Base-by-base conservation (phyloP, 2,888 invertebrate genomes). In the Heliothis peltigera region DNA sequence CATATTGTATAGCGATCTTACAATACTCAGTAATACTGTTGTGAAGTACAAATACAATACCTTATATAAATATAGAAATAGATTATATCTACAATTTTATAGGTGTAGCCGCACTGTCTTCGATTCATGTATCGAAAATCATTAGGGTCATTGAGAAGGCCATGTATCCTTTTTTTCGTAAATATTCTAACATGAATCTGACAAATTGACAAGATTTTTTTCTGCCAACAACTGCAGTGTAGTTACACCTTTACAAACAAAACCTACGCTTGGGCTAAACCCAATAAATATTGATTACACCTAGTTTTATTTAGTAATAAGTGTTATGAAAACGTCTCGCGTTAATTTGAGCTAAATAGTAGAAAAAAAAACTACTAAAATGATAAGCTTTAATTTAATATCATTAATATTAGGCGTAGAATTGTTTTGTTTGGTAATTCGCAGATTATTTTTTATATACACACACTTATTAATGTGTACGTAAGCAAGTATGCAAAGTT, bases 1-100 rank as follows among this genome's bases (percentile, higher is more conserved):
- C 49, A 75, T 64, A 61, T 64, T 62, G 47, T 64, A 70, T 83
- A 79, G 69, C 71, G 79, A 74, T 70, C 58, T 81, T 80, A 82
- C 81, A 83, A 87, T 87, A 88, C 88, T 88, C 88, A 84, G 81
- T 83, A 81, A 84, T 79, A 79, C 79, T 82, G 84, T 87, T 84
- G 82, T 85, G 80, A 87, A 88, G 87, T 88, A 88, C 88, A 88
- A 87, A 87, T 80, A 77, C 60, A 68, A 74, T 71, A 73, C 55
- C 55, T 64, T 72, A 61, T 59, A 42, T 58, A 61, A 64, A 58
- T 25, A 47, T 60, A 71, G 60, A 60, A 59, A 67, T 69, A 64
- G 49, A 46, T 64, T 39, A 5, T n/a, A n/a, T 59, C 44, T 52
- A 46, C 56, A 66, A 61, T 68, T 63, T 64, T 49, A 47, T 61